Evolutionary conservation across 2,888 invertebrate genomes (phyloP).

Genomic region (Cremastinae sp.): DNA sequence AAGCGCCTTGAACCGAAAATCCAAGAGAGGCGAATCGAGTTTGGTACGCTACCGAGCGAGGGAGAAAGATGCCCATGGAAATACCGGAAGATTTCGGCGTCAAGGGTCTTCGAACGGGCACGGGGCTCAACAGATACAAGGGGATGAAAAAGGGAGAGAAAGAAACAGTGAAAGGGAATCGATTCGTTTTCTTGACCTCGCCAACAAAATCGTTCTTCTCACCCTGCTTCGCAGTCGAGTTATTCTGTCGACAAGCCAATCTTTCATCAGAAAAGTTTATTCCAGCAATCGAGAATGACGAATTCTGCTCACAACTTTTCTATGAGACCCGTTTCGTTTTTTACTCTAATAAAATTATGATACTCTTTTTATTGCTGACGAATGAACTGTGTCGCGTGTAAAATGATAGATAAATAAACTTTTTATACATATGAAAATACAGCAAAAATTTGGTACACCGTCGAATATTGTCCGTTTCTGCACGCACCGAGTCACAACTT

Average conservation of each 20-base stretch:
- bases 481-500: conserved; percentile 51
- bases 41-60: conserved; percentile 60
- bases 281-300: conserved; percentile 2
- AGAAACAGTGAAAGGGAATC: conserved; percentile 70
- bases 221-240: conserved; percentile 37
- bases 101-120: conserved; percentile 59
- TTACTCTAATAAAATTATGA: no score
- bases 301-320: not conserved
- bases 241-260: conserved; percentile 53
- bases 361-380: not conserved
- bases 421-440: conserved; percentile 12
- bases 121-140: conserved; percentile 57
- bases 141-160: conserved; percentile 61
- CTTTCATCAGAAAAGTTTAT: conserved; percentile 47
- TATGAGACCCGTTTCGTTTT: no score
- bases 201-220: conserved; percentile 62
- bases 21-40: conserved; percentile 27
- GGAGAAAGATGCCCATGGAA: conserved; percentile 46
- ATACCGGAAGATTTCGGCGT: conserved; percentile 58
- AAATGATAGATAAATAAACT: conserved; percentile 12
- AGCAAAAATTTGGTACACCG: conserved; percentile 9
- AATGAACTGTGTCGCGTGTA: conserved; percentile 1
- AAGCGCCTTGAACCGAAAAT: conserved; percentile 25
- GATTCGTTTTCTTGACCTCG: conserved; percentile 79
- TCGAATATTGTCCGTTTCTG: conserved; percentile 36